Percentiles rank a stretch among this genome's conserved stretches.
phyloP scores from a whole-genome alignment of 2,888 invertebrate genomes.

The Lasius fuliginosus region DNA sequence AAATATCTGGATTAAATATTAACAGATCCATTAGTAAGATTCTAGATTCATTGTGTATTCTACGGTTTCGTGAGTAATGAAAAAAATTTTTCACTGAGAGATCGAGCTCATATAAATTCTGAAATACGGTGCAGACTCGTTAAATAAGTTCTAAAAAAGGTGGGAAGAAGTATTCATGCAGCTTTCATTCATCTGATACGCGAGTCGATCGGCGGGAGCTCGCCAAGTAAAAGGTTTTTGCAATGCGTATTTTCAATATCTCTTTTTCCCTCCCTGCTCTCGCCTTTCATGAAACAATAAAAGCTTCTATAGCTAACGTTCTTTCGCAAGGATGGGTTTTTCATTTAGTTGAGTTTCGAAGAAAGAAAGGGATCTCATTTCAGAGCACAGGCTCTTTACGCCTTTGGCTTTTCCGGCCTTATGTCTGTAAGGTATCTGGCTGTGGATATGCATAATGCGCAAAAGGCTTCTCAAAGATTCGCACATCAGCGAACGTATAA shows the following conservation, averaged over 20 bases:
- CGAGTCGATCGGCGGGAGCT: constrained; percentile 38
- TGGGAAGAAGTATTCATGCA: constrained; percentile 23
- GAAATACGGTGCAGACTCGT: constrained; percentile 5
- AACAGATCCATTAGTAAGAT: constrained; percentile 39
- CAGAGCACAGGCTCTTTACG: constrained; percentile 81
- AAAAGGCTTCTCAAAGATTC: constrained; percentile 63
- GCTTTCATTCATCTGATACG: constrained; percentile 60
- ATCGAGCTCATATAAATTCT: constrained; percentile 20
- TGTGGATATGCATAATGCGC: constrained; percentile 78
- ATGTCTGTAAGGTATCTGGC: constrained; percentile 75
- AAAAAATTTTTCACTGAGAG: constrained; percentile 19
- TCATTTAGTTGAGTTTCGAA: constrained; percentile 82
- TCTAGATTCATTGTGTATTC: constrained; percentile 30
- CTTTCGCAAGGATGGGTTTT: constrained; percentile 75
- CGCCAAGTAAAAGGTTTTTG: constrained; percentile 51
- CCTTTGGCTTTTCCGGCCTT: constrained; percentile 78
- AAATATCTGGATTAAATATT: constrained; percentile 36
- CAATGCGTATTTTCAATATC: constrained; percentile 71
- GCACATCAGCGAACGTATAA: constrained; percentile 53
- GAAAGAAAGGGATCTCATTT: constrained; percentile 81
- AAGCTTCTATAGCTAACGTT: constrained; percentile 75
- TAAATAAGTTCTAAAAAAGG: constrained; percentile 49
- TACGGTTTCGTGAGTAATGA: constrained; percentile 13
- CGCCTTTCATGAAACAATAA: constrained; percentile 80
- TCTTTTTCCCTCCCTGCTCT: constrained; percentile 58